Percentiles rank a stretch among this genome's conserved stretches.
These are phyloP conservation scores for Chiloscyllium punctatum DNA, from an alignment of 2,797 vertebrate genomes.

Conservation along the genomic window DNA sequence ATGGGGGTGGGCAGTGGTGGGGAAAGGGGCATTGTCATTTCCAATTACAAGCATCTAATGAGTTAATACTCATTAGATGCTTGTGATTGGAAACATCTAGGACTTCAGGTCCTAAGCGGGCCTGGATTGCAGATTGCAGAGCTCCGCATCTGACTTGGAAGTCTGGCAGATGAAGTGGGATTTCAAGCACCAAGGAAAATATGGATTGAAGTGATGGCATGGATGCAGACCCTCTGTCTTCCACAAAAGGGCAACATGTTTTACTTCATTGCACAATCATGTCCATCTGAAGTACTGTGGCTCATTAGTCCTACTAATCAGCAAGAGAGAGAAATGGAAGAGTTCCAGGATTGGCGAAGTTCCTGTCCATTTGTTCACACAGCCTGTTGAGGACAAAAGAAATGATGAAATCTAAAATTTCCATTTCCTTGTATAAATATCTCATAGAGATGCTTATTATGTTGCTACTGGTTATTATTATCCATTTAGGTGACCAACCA, in stretches of 20 bases:
- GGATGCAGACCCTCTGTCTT: not conserved
- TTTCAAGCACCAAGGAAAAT: not conserved
- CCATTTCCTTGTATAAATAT: not conserved
- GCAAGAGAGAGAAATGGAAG: not conserved
- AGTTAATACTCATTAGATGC: not conserved
- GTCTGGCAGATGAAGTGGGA: not conserved
- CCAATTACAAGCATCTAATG: too few relatives aligned
- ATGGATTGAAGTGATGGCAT: not conserved
- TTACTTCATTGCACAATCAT: not conserved
- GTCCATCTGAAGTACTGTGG: not conserved
- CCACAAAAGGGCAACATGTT: not conserved
- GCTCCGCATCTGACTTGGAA: not conserved
- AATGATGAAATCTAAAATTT: not conserved
- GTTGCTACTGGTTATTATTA: not conserved
- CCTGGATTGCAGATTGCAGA: not conserved
- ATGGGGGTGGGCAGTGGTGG: not conserved
- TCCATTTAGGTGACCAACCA: not conserved
- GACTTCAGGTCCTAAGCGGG: not conserved
- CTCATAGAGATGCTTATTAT: not conserved
- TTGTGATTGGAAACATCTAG: not conserved
- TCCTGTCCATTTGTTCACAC: not conserved
- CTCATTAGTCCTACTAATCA: not conserved
- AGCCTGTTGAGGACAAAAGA: not conserved
- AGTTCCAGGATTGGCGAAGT: not conserved
- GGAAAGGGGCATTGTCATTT: not conserved